These are phyloP conservation scores for Disparrhopalites patrizii DNA, from an alignment of 2,888 invertebrate species.

Conservation along the genomic window DNA sequence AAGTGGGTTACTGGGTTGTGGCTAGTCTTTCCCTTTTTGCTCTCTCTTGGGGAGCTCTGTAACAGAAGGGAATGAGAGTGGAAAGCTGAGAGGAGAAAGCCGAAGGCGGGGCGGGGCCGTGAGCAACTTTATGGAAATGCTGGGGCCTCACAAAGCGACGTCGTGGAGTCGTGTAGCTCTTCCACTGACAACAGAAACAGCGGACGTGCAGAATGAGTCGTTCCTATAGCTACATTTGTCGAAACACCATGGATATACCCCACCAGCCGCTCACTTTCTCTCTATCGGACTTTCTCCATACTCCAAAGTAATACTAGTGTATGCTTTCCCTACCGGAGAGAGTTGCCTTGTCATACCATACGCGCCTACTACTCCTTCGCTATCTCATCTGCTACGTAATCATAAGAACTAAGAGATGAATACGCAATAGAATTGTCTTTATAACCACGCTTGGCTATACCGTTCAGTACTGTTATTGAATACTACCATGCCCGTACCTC, in stretches of 20 bases:
- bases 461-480: too few species aligned
- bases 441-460: too few species aligned
- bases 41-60: neutral
- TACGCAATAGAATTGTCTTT: too few species aligned
- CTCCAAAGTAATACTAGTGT: too few species aligned
- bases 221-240: conserved; percentile 21
- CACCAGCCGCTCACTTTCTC: neutral
- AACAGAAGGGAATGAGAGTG: conserved; percentile 18
- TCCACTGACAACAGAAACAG: too few species aligned
- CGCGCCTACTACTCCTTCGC: too few species aligned
- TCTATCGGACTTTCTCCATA: conserved; percentile 15
- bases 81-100: conserved; percentile 28
- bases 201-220: conserved; percentile 17
- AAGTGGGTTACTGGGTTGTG: conserved; percentile 17
- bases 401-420: too few species aligned
- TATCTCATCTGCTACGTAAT: too few species aligned
- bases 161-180: conserved; percentile 3
- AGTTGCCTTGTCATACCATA: too few species aligned
- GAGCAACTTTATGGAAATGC: neutral
- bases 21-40: neutral
- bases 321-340: too few species aligned
- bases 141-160: neutral
- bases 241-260: conserved; percentile 1
- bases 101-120: conserved; percentile 28
- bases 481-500: too few species aligned